Conservation (phyloP, 2,888 invertebrate species). For the Dexiosoma caninum region DNA sequence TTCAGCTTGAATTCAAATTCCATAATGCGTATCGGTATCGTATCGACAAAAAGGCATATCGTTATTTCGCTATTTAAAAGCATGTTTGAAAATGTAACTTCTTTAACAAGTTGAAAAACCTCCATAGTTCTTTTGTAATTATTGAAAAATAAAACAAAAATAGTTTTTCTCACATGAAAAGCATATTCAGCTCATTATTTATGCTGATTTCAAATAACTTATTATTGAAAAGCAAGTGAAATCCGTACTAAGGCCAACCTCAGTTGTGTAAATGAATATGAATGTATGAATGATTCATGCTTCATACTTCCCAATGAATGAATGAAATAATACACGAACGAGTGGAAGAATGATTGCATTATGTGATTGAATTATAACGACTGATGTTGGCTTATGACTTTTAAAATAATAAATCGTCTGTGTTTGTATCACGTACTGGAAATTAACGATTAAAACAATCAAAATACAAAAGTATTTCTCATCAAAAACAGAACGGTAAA, state of each 20-base stretch:
- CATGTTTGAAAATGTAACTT: no score
- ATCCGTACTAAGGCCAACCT: conserved; percentile 1
- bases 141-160: no score
- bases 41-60: no score
- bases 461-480: conserved; percentile 23
- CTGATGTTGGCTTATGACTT: conserved; percentile 60
- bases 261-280: background rate
- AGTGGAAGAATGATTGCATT: conserved; percentile 14
- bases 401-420: conserved; percentile 58
- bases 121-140: no score
- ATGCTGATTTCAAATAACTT: background rate
- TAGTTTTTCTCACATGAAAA: background rate
- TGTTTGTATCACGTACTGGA: conserved; percentile 58
- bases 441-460: conserved; percentile 58
- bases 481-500: background rate
- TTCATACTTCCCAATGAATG: background rate
- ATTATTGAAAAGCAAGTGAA: background rate
- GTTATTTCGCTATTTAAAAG: no score
- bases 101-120: no score
- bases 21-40: no score
- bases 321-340: conserved; percentile 1
- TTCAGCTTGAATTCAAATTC: no score
- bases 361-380: conserved; percentile 59
- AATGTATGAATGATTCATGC: background rate
- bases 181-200: background rate